A percentile compares a stretch with the other conserved stretches of the same genome.
phyloP scores from a whole-genome alignment of 1,140 invertebrate genomes.

The Coboldia fuscipes region DNA sequence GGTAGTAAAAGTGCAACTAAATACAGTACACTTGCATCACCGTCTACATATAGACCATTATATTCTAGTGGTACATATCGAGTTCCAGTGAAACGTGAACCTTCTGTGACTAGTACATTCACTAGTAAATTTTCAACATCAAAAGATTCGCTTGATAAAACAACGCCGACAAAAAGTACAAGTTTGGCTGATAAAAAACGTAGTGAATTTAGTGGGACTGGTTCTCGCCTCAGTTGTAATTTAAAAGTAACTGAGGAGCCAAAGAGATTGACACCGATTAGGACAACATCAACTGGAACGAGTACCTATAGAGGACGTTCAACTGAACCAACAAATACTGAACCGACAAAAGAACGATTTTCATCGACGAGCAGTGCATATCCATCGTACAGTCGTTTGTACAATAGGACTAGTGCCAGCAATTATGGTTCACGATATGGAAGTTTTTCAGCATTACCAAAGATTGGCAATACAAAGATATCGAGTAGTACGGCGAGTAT shows the following conservation, averaged over 20 bases:
- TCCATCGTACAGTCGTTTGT: background rate
- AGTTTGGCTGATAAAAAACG: background rate
- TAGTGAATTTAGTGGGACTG: background rate
- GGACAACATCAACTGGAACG: background rate
- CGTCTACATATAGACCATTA: slow-evolving; percentile 16
- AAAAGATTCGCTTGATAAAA: background rate
- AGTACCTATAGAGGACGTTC: background rate
- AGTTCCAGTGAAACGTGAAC: slow-evolving; percentile 8
- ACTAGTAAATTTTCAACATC: background rate
- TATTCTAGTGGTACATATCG: slow-evolving; percentile 20
- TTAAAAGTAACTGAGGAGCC: background rate
- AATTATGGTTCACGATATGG: slow-evolving; percentile 8
- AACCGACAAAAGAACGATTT: slow-evolving; percentile 8
- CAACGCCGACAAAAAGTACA: background rate
- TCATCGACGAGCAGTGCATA: background rate
- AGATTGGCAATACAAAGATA: background rate
- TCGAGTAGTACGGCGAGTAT: background rate
- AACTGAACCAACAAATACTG: background rate
- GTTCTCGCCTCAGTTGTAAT: background rate
- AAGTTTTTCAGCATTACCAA: background rate
- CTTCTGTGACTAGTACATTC: slow-evolving; percentile 1
- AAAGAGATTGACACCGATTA: background rate
- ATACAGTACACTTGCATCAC: slow-evolving; percentile 9
- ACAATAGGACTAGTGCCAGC: slow-evolving; percentile 6
- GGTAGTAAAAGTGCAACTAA: background rate